Evolutionary conservation across 2,797 vertebrate species (phyloP).

Genomic region (Alfaro cultratus): DNA sequence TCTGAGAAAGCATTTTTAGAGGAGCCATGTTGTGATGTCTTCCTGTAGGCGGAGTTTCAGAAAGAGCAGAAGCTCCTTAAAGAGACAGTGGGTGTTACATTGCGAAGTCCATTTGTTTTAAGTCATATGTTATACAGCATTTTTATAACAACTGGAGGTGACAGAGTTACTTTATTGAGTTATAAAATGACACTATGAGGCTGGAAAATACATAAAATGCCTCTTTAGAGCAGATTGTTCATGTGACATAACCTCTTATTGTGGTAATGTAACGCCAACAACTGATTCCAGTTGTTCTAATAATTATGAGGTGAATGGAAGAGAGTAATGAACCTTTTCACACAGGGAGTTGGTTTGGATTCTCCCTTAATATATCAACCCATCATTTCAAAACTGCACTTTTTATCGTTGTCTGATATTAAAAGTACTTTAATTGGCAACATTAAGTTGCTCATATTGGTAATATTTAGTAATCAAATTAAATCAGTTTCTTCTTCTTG

Average conservation of each 20-base stretch:
- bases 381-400: not conserved
- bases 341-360: not conserved
- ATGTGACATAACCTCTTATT: not conserved
- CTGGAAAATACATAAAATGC: no score
- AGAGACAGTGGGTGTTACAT: no score
- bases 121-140: no score
- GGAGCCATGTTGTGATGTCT: no score
- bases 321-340: not conserved
- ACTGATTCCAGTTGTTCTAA: not conserved
- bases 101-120: no score
- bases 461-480: not conserved
- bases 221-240: not conserved
- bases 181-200: no score
- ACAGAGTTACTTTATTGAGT: no score
- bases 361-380: not conserved
- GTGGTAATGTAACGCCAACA: not conserved
- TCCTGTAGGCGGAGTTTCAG: no score
- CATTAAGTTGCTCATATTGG: not conserved
- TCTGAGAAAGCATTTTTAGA: no score
- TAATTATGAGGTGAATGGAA: not conserved
- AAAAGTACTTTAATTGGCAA: not conserved
- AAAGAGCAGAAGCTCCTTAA: no score
- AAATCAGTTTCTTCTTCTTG: not conserved
- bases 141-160: no score
- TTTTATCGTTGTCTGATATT: not conserved